Evolutionary conservation across 2,113 vertebrate species (phyloP).

Genomic region (Seriola rivoliana): DNA sequence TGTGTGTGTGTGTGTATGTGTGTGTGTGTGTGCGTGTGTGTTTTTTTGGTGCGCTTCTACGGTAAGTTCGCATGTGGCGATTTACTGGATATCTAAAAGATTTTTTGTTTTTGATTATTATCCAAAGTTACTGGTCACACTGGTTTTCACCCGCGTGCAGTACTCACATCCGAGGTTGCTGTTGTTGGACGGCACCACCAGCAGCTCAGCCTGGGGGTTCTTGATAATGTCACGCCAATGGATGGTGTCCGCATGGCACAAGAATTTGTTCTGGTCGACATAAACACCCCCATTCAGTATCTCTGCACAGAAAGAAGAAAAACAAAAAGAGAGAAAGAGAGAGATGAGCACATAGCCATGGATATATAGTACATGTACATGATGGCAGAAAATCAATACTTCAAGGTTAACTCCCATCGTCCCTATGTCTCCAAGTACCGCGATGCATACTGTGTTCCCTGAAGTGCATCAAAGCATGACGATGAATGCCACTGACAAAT

Average conservation of each 20-base stretch:
- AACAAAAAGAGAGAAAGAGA: constrained; percentile 9
- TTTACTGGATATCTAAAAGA: too few species aligned
- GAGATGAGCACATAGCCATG: constrained; percentile 47
- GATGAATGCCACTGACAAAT: constrained; percentile 78
- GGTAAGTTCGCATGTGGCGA: not conserved
- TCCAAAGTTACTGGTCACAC: constrained; percentile 7
- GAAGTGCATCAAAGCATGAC: constrained; percentile 70
- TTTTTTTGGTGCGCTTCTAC: too few species aligned
- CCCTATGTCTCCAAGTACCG: constrained; percentile 55
- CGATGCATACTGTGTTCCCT: constrained; percentile 49
- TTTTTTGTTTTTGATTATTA: not conserved
- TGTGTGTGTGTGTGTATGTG: not conserved
- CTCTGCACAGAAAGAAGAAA: constrained; percentile 82
- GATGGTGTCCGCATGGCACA: constrained; percentile 96
- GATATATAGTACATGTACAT: constrained; percentile 56
- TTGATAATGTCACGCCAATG: constrained; percentile 97
- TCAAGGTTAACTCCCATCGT: constrained; percentile 73
- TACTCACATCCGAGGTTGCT: constrained; percentile 95
- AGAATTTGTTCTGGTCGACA: constrained; percentile 96
- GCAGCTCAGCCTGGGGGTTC: constrained; percentile 92
- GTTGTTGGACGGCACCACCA: constrained; percentile 94
- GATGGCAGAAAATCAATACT: constrained; percentile 78
- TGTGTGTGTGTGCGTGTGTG: too few species aligned
- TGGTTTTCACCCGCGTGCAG: not conserved
- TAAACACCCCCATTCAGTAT: constrained; percentile 96